Evolutionary conservation across 2,888 invertebrate species (phyloP), one percentile per base, ranked within the genome.

Genomic region (Congeria kusceri): DNA sequence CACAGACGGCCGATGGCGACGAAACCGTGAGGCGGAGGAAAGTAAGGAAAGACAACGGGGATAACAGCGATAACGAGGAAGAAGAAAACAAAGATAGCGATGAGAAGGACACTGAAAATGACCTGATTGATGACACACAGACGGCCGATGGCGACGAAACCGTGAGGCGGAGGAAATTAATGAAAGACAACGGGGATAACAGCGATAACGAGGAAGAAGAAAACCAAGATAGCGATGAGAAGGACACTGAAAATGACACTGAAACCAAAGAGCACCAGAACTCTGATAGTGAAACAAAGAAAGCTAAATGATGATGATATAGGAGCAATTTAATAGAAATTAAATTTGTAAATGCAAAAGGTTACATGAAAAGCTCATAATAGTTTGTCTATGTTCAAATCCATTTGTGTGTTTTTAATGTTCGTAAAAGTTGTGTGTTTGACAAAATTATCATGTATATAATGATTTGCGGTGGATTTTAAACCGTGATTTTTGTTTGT

Each of bases 1-100:
- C 80, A 25, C 53, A 77, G 49, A 18, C 59, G 3, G 65, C 53
- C 13, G 79, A 80, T 18, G 77, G 73, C 44, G 78, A 75, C 57
- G 56, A 62, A 7, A 47, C 56, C 23, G 82, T 82, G 0, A 28
- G 82, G 32, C 61, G 65, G 23, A 61, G 82, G 49, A 73, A 76
- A 23, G 53, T 46, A 32, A 25, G 59, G 2, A 63, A 66, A 64
- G 66, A 53, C 13, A 23, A 56, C 3, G 47, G 11, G 25, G 64
- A 70, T 49, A 47, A 65, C 7, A 29, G 23, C 25, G 61, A 66
- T 23, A 20, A 59, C 5, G 46, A 27, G 3, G 46, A 59, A 1
- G 44, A 61, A 15, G n/a, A 58, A 27, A 13, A 25, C 20, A 47
- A 61, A 23, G 32, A 69, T 53, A 47, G 23, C n/a, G 27, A 47